phyloP scores from a whole-genome alignment of 2,888 invertebrate species.

The Ryuthela nishihirai region DNA sequence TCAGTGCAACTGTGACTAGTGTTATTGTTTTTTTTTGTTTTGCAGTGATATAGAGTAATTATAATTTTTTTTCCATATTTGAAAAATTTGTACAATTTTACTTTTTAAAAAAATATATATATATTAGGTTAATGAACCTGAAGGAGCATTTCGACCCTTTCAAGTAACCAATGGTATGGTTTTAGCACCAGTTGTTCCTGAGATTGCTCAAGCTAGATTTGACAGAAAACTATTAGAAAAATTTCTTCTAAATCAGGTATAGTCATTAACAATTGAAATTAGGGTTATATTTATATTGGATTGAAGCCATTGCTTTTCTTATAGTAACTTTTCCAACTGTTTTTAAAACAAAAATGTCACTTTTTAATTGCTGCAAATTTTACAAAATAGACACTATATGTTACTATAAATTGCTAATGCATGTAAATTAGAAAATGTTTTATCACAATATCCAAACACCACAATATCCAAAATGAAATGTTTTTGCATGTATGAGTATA shows the following conservation, averaged over 20 bases:
- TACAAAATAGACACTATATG: background rate
- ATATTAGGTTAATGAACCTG: constrained; percentile 3
- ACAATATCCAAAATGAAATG: no score
- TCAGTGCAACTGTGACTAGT: background rate
- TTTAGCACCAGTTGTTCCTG: constrained; percentile 65
- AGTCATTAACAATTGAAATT: background rate
- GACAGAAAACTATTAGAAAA: constrained; percentile 50
- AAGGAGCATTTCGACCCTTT: constrained; percentile 50
- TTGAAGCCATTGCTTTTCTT: background rate
- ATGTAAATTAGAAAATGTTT: no score
- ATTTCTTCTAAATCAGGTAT: constrained; percentile 27
- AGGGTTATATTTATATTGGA: background rate
- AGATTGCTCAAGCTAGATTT: constrained; percentile 53
- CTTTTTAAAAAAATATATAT: constrained; percentile 7
- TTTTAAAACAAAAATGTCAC: no score
- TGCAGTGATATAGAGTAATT: background rate
- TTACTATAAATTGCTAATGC: no score
- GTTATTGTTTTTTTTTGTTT: background rate
- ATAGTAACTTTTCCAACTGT: background rate
- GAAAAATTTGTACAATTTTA: background rate
- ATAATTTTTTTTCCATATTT: background rate
- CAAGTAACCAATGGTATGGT: constrained; percentile 81
- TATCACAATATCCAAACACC: no score
- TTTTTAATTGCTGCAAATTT: background rate
- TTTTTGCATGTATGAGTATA: no score